phyloP scores from a whole-genome alignment of 2,888 invertebrate genomes.

The Chironomus tentans region DNA sequence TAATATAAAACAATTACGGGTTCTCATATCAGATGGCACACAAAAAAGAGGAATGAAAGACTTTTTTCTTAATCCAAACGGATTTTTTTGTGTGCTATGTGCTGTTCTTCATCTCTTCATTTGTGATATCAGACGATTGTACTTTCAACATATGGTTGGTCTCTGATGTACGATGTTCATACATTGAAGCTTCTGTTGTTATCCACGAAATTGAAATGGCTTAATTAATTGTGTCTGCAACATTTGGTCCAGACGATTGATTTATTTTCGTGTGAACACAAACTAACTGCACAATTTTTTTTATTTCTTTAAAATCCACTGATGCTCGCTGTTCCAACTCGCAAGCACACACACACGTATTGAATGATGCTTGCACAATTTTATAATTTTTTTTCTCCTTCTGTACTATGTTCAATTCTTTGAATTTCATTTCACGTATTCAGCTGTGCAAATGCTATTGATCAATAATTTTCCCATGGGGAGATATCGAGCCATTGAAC shows the following conservation, averaged over 20 bases:
- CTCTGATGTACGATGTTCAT: not conserved
- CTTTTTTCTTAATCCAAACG: not conserved
- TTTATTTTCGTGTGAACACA: slow-evolving; percentile 14
- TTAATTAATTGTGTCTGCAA: slow-evolving; percentile 26
- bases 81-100: not conserved
- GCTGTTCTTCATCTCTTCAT: not conserved
- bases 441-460: slow-evolving; percentile 17
- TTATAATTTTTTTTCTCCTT: not conserved
- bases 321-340: not conserved
- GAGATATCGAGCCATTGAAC: slow-evolving; percentile 8
- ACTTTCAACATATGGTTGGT: slow-evolving; percentile 1
- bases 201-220: not conserved
- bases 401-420: not conserved
- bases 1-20: slow-evolving; percentile 4
- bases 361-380: not conserved
- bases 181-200: not conserved
- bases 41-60: not conserved
- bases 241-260: slow-evolving; percentile 23
- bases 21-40: slow-evolving; percentile 5
- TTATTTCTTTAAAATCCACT: not conserved
- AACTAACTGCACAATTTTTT: not conserved
- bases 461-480: slow-evolving; percentile 20
- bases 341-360: not conserved
- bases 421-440: slow-evolving; percentile 2
- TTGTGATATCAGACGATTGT: not conserved